Percentiles rank a stretch among this genome's conserved stretches.
Evolutionary conservation across 2,888 invertebrate genomes (phyloP).

Genomic region (Ephialtes manifestator): DNA sequence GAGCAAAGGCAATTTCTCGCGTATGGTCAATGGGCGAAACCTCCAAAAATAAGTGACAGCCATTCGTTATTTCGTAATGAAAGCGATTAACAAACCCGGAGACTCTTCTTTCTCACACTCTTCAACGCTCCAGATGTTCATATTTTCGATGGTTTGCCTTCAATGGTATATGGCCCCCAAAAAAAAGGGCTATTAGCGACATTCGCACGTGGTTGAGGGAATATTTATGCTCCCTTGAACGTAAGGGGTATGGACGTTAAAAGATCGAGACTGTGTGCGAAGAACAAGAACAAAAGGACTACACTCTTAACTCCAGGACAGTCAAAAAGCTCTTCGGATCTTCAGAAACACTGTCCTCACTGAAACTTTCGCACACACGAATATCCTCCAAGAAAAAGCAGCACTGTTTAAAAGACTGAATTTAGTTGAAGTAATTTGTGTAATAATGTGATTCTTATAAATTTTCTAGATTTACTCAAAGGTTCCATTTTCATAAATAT

Average conservation of each 20-base stretch:
- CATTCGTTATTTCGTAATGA: slow-evolving; percentile 63
- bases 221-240: slow-evolving; percentile 67
- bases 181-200: slow-evolving; percentile 68
- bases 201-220: slow-evolving; percentile 71
- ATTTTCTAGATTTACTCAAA: no score
- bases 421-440: neutral
- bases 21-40: slow-evolving; percentile 53
- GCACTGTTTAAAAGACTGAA: neutral
- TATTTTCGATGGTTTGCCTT: slow-evolving; percentile 67
- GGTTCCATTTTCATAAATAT: no score
- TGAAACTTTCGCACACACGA: neutral
- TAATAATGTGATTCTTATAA: neutral
- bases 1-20: slow-evolving; percentile 53
- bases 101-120: slow-evolving; percentile 72
- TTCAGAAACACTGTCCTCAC: slow-evolving; percentile 3
- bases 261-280: slow-evolving; percentile 37
- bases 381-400: slow-evolving; percentile 8
- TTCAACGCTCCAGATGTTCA: slow-evolving; percentile 68
- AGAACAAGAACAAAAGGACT: slow-evolving; percentile 44
- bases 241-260: slow-evolving; percentile 42
- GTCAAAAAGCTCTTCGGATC: slow-evolving; percentile 22
- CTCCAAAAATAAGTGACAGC: slow-evolving; percentile 43
- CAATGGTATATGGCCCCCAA: slow-evolving; percentile 49
- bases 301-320: slow-evolving; percentile 2
- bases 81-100: slow-evolving; percentile 52